Evolutionary conservation across 2,888 invertebrate genomes (phyloP).

Genomic region (Oscheius sp.): DNA sequence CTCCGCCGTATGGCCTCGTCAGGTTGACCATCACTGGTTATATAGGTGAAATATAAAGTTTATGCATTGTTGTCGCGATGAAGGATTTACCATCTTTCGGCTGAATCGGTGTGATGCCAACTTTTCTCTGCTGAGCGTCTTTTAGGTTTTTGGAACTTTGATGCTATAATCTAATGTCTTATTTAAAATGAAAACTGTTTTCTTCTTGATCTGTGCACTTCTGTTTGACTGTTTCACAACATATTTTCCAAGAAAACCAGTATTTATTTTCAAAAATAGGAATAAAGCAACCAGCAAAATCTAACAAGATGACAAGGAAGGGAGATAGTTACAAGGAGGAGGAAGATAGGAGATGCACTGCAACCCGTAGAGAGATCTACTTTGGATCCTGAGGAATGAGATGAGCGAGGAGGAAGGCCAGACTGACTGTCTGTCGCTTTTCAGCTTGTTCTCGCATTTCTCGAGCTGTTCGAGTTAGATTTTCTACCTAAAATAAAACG

Average conservation of each 20-base stretch:
- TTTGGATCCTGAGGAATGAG: slow-evolving; percentile 2
- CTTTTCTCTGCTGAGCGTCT: slow-evolving; percentile 18
- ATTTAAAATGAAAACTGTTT: no score
- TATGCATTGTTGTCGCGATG: not conserved
- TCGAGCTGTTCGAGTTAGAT: not conserved
- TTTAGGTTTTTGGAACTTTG: no score
- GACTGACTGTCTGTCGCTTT: not conserved
- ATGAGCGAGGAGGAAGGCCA: slow-evolving; percentile 15
- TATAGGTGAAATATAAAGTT: not conserved
- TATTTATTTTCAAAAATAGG: no score
- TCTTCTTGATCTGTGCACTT: no score
- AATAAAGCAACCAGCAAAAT: no score
- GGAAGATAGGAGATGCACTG: not conserved
- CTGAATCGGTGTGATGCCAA: slow-evolving; percentile 17
- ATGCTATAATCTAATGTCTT: no score
- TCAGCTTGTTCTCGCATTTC: slow-evolving; percentile 12
- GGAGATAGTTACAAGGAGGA: no score
- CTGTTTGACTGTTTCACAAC: no score
- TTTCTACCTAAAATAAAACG: not conserved
- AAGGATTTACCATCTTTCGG: slow-evolving; percentile 26
- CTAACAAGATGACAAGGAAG: not conserved
- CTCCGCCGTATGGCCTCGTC: not conserved
- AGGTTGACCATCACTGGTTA: not conserved
- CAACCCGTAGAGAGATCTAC: slow-evolving; percentile 13
- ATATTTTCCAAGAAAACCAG: no score